Evolutionary conservation across 2,888 invertebrate genomes (phyloP).

Genomic region (Melieria omissa): DNA sequence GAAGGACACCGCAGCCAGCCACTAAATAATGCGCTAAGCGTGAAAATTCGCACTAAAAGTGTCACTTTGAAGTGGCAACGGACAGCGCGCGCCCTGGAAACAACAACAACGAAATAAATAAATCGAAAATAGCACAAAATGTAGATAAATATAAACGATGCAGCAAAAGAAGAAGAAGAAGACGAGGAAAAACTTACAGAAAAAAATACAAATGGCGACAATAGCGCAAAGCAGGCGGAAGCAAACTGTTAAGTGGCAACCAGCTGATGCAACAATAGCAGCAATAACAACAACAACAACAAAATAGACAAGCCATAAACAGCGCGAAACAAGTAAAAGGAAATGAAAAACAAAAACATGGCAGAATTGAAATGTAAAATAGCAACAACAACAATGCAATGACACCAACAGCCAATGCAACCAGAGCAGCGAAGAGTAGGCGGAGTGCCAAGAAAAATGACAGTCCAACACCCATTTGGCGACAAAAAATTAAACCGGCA

Average conservation of each 20-base stretch:
- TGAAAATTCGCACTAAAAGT: not conserved
- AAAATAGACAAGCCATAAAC: not conserved
- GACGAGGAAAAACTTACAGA: not conserved
- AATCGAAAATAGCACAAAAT: not conserved
- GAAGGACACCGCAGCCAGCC: slow-evolving; percentile 5
- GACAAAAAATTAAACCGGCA: too few relatives aligned
- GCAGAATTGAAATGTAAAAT: too few relatives aligned
- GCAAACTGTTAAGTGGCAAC: not conserved
- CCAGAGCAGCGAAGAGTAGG: too few relatives aligned
- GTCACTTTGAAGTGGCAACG: not conserved
- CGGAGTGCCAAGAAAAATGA: too few relatives aligned
- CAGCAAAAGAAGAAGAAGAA: not conserved
- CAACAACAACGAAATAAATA: not conserved
- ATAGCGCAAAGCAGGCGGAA: too few relatives aligned
- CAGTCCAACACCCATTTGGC: too few relatives aligned
- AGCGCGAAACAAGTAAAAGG: not conserved
- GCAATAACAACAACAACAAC: too few relatives aligned
- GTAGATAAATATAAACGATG: too few relatives aligned
- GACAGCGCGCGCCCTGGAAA: not conserved
- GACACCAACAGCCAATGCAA: too few relatives aligned
- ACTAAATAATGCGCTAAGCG: not conserved
- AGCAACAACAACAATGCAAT: too few relatives aligned
- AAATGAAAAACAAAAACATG: not conserved
- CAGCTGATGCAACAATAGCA: too few relatives aligned
- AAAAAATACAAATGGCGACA: not conserved